Conservation (phyloP, 2,888 invertebrate species). For the Endotricha flammealis region DNA sequence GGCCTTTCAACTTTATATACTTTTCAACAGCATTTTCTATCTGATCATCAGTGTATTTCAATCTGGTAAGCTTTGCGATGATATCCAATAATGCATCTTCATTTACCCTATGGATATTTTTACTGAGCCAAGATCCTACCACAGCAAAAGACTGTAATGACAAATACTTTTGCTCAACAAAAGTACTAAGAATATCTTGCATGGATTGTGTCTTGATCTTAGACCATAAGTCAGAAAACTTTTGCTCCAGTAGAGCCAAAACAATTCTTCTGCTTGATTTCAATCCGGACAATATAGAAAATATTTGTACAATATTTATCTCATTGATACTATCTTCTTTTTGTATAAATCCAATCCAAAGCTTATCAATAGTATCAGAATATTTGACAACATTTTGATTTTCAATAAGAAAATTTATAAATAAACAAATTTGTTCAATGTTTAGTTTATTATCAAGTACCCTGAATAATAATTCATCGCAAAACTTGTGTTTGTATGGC, state of each 20-base stretch:
- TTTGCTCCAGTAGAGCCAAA: constrained; percentile 77
- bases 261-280: constrained; percentile 79
- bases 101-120: constrained; percentile 79
- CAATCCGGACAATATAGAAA: constrained; percentile 75
- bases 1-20: constrained; percentile 76
- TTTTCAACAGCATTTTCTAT: constrained; percentile 80
- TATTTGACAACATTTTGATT: constrained; percentile 66
- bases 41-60: constrained; percentile 75
- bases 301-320: constrained; percentile 76
- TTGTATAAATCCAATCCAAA: constrained; percentile 82
- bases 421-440: constrained; percentile 78
- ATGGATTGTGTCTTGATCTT: constrained; percentile 66
- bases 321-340: constrained; percentile 77
- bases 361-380: constrained; percentile 77
- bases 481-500: constrained; percentile 71
- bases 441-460: constrained; percentile 78
- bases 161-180: constrained; percentile 54
- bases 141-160: constrained; percentile 59
- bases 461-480: constrained; percentile 79
- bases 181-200: constrained; percentile 64
- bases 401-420: constrained; percentile 72
- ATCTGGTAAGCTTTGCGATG: constrained; percentile 70
- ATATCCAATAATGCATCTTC: constrained; percentile 77
- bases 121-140: constrained; percentile 76
- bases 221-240: constrained; percentile 76